Base-by-base conservation (phyloP, 2,797 vertebrate species). In the Coilia nasus region DNA sequence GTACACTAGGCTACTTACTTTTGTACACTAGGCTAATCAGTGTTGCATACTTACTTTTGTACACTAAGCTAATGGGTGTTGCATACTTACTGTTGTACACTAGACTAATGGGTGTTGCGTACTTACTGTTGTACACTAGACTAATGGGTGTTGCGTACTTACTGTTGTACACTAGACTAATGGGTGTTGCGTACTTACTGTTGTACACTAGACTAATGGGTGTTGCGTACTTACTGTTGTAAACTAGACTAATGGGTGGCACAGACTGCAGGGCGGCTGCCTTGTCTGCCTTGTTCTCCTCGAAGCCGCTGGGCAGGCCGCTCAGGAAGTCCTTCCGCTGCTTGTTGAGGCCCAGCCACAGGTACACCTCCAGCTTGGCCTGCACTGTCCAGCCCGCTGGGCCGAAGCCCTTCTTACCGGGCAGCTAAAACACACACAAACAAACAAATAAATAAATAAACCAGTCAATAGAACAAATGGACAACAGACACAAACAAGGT, bases 291-390 rank as follows among this genome's bases (percentile, higher is more conserved):
- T 96, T 99, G 89, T 96, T 95, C 93, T 99, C 98, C 91, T 99
- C 97, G 7, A 98, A 99, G 41, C 98, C 98, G 0, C 96, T 98
- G 6, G 98, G 98, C 47, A 99, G 94, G 85, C 98, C 98, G 0
- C 90, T 94, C 62, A 99, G 93, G 90, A 98, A 98, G 89, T 99
- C 98, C 89, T 97, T 98, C 86, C 96, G 96, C 81, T 99, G 98
- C 89, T 98, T 99, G 94, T 95, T 98, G 88, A 99, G 95, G 17
- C 98, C 97, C 82, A 99, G 94, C 98, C 98, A 99, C 86, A 99
- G 90, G 92, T 99, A 99, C 78, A 98, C 90, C 93, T 99, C 98
- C 94, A 99, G 94, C 90, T 99, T 99, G 78, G 98, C 97, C 91
- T 99, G 98, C 44, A 99, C 98, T 0, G 97, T 98, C 98, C 97